A percentile compares a stretch with the other conserved stretches of the same genome.
phyloP scores from a whole-genome alignment of 2,888 invertebrate species.

The Chloroclystis v-ata region DNA sequence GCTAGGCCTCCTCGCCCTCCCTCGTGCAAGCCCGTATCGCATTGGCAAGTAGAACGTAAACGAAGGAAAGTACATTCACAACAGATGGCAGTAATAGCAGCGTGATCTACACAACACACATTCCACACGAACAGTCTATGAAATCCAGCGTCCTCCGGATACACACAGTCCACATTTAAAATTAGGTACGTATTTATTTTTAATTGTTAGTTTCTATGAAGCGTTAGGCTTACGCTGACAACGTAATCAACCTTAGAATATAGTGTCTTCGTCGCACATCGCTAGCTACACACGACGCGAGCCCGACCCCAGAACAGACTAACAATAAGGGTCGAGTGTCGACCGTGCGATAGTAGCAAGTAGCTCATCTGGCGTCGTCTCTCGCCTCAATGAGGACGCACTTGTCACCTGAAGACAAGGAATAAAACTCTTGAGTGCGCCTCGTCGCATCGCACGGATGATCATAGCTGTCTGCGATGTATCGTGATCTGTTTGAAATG shows the following conservation, averaged over 20 bases:
- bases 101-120: conserved; percentile 75
- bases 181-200: conserved; percentile 29
- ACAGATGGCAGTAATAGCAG: conserved; percentile 59
- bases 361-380: conserved; percentile 80
- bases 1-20: conserved; percentile 57
- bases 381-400: conserved; percentile 88
- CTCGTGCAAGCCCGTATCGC: conserved; percentile 40
- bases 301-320: conserved; percentile 67
- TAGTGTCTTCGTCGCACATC: conserved; percentile 75
- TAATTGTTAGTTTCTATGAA: conserved; percentile 63
- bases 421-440: conserved; percentile 78
- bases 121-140: conserved; percentile 70
- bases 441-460: conserved; percentile 69
- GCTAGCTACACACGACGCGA: conserved; percentile 74
- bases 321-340: conserved; percentile 65
- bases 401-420: conserved; percentile 88
- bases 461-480: conserved; percentile 76
- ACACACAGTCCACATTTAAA: conserved; percentile 68
- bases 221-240: conserved; percentile 78
- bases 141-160: conserved; percentile 73
- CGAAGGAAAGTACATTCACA: conserved; percentile 49
- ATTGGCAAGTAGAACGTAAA: conserved; percentile 42
- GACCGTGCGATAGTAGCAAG: conserved; percentile 72
- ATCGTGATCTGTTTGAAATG: conserved; percentile 70
- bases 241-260: conserved; percentile 74